Conservation (phyloP, 2,888 invertebrate species). For the Nemurella pictetii region DNA sequence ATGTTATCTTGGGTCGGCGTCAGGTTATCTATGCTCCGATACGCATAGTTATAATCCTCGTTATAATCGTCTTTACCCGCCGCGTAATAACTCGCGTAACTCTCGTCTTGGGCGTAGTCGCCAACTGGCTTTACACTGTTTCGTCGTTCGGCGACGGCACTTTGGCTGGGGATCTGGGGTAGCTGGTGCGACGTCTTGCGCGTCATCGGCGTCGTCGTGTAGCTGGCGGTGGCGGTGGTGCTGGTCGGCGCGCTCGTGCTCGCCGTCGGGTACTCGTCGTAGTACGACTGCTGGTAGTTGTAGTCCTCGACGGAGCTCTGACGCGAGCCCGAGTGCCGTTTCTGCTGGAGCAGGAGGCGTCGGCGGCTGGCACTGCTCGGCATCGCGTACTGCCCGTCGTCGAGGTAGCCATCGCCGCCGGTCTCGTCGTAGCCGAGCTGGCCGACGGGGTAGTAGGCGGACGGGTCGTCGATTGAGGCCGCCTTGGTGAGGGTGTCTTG, state of each 20-base stretch:
- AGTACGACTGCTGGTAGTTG: conserved; percentile 44
- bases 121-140: conserved; percentile 17
- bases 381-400: conserved; percentile 49
- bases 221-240: conserved; percentile 47
- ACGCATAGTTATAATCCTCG: conserved; percentile 72
- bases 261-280: conserved; percentile 50
- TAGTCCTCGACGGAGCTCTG: conserved; percentile 51
- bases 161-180: conserved; percentile 56
- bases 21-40: conserved; percentile 68
- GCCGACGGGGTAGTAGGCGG: conserved; percentile 45
- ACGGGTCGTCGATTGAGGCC: conserved; percentile 13
- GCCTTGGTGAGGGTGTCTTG: conserved; percentile 52
- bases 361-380: conserved; percentile 49
- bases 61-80: conserved; percentile 55
- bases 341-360: conserved; percentile 46
- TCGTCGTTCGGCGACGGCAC: conserved; percentile 40
- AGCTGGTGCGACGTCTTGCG: conserved; percentile 52
- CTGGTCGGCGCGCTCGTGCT: conserved; percentile 53
- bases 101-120: conserved; percentile 36
- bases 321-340: conserved; percentile 51
- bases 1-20: conserved; percentile 47
- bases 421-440: conserved; percentile 50
- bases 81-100: conserved; percentile 27
- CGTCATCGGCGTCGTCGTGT: conserved; percentile 23
- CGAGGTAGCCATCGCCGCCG: conserved; percentile 42